These are phyloP conservation scores for Sorex maritimensis DNA, from an alignment of 2,797 vertebrate genomes.

Conservation along the genomic window DNA sequence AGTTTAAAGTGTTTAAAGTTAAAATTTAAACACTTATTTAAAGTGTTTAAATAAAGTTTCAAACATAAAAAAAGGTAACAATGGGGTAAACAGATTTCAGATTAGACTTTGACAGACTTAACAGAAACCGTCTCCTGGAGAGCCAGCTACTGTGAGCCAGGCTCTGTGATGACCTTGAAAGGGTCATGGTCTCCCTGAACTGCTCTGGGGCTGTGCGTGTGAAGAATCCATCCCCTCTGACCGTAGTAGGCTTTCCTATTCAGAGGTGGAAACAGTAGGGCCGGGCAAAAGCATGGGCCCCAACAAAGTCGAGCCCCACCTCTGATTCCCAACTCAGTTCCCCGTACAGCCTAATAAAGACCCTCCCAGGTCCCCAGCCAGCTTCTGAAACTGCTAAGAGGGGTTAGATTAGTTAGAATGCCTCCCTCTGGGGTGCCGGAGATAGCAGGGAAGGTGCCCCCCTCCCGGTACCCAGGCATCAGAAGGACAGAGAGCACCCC, in stretches of 20 bases:
- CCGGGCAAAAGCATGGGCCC: not conserved
- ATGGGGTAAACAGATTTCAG: not conserved
- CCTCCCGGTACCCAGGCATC: no score
- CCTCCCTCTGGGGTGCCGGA: no score
- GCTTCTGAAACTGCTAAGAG: not conserved
- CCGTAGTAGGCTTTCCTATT: not conserved
- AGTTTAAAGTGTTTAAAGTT: no score
- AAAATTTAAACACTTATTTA: no score
- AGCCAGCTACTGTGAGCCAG: not conserved
- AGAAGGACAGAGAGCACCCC: no score
- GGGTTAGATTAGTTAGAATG: not conserved
- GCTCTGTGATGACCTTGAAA: not conserved
- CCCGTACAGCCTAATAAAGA: not conserved
- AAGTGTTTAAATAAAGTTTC: no score
- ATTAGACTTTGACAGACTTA: not conserved
- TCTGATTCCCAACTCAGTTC: not conserved
- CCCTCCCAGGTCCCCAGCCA: not conserved
- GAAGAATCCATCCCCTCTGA: not conserved
- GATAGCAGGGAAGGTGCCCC: no score
- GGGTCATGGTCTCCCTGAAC: not conserved
- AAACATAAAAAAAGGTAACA: no score
- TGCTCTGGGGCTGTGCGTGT: not conserved
- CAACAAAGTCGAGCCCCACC: not conserved
- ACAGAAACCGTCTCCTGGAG: not conserved
- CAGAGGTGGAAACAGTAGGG: no score